Percentiles rank a stretch among this genome's conserved stretches.
phyloP scores from a whole-genome alignment of 2,113 vertebrate species.

The Murina feae region DNA sequence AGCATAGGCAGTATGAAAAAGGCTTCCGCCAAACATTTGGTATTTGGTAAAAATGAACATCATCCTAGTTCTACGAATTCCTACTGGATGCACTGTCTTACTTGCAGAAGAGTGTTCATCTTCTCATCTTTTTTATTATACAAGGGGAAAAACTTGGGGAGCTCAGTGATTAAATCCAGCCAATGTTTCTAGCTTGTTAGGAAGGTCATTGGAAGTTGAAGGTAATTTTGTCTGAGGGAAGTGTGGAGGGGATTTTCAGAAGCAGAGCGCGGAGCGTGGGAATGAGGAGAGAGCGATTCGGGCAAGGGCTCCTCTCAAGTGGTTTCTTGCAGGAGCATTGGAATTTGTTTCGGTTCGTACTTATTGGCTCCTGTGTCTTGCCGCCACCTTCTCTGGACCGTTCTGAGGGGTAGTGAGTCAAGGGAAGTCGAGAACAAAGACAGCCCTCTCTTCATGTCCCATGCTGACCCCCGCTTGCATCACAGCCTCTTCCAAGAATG shows the following conservation, averaged over 20 bases:
- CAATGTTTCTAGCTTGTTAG: not conserved
- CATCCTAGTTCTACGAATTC: conserved; percentile 18
- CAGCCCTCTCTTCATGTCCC: not conserved
- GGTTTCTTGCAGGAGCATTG: not conserved
- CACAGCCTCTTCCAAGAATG: conserved; percentile 36
- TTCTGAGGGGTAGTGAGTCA: rapidly evolving
- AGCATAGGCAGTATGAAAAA: conserved; percentile 22
- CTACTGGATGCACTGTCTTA: not conserved
- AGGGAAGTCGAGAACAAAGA: not conserved
- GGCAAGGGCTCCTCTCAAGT: not conserved
- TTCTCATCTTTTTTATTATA: conserved; percentile 29
- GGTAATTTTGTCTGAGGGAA: not conserved
- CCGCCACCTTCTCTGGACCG: not conserved
- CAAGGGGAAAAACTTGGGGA: conserved; percentile 32
- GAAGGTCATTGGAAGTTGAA: not conserved
- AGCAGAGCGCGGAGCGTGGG: not conserved
- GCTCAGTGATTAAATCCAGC: conserved; percentile 41
- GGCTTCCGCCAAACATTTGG: not conserved
- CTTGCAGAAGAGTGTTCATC: not conserved
- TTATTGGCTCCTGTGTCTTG: not conserved
- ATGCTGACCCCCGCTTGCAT: not conserved
- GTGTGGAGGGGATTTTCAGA: not conserved
- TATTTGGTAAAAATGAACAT: conserved; percentile 46
- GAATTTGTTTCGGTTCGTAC: not conserved
- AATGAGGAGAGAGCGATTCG: not conserved